Evolutionary conservation across 2,888 invertebrate species (phyloP), one percentile per base, ranked within the genome.

Genomic region (Helobdella robusta): DNA sequence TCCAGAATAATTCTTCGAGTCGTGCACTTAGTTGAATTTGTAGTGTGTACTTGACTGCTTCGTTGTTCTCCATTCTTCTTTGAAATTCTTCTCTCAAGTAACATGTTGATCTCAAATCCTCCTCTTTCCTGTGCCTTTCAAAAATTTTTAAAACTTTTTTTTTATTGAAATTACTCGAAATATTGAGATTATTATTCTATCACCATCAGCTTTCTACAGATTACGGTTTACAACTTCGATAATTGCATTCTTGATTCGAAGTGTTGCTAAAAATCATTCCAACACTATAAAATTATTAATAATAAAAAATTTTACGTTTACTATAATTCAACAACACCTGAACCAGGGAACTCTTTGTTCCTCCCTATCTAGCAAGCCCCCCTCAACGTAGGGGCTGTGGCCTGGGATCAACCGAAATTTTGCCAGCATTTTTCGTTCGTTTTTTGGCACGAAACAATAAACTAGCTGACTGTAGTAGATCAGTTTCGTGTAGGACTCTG

Each of bases 381-480:
- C 66, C 58, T 71, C 71, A 23, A 11, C 3, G 23, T 8, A 20
- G 11, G 35, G n/a, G 18, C 54, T 56, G n/a, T 36, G 35, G 15
- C 32, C 64, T 18, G 71, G 70, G 50, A 71, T 54, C 6, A 70
- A 65, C 5, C 71, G 64, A 61, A 71, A 71, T 52, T 64, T 67
- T 35, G 59, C 68, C 0, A 71, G 46, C 1, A 65, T 40, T 2
- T 52, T 61, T n/a, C 52, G 48, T 25, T 48, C 66, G 46, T 70
- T 65, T 28, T 40, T 63, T 35, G 70, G 62, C 18, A 67, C 60
- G 61, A 70, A 67, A 8, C 35, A 46, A 60, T 71, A 72, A 11
- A 68, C 59, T 11, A 70, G 25, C 35, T 72, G 72, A 54, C 69
- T 69, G 68, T 72, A 46, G 63, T 72, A 72, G 36, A 18, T 59